Conservation (phyloP, 2,888 invertebrate genomes). For the Merodon equestris region DNA sequence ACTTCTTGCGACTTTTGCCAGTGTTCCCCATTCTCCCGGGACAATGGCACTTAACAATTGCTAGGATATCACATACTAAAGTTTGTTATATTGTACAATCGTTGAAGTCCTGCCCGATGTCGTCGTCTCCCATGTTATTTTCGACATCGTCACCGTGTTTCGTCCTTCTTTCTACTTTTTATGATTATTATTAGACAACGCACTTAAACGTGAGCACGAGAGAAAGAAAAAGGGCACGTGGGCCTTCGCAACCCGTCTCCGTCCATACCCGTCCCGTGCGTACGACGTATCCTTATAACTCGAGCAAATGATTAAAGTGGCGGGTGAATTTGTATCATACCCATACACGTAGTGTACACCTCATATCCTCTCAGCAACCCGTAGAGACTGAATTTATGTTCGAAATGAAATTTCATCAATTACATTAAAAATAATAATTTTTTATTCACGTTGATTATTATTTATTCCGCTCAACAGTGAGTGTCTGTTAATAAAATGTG, state of each 20-base stretch:
- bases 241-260: slow-evolving; percentile 1
- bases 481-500: slow-evolving; percentile 54
- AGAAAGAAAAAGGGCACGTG: background rate
- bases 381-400: slow-evolving; percentile 50
- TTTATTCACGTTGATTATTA: slow-evolving; percentile 64
- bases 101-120: slow-evolving; percentile 32
- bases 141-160: slow-evolving; percentile 34
- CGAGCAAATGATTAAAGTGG: slow-evolving; percentile 61
- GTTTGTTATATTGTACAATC: slow-evolving; percentile 59
- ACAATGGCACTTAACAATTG: slow-evolving; percentile 56
- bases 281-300: slow-evolving; percentile 54
- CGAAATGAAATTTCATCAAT: slow-evolving; percentile 64
- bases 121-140: slow-evolving; percentile 23
- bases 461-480: slow-evolving; percentile 34
- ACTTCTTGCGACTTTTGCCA: slow-evolving; percentile 37
- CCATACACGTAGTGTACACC: slow-evolving; percentile 24
- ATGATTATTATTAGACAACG: slow-evolving; percentile 66
- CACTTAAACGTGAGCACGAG: slow-evolving; percentile 60
- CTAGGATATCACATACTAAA: slow-evolving; percentile 49
- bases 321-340: too few relatives aligned
- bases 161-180: slow-evolving; percentile 67
- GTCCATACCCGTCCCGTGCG: background rate
- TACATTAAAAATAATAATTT: slow-evolving; percentile 66
- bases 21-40: slow-evolving; percentile 9
- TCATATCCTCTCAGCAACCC: slow-evolving; percentile 52